Conservation (phyloP, 2,797 vertebrate genomes). For the Myotis pilosus region DNA sequence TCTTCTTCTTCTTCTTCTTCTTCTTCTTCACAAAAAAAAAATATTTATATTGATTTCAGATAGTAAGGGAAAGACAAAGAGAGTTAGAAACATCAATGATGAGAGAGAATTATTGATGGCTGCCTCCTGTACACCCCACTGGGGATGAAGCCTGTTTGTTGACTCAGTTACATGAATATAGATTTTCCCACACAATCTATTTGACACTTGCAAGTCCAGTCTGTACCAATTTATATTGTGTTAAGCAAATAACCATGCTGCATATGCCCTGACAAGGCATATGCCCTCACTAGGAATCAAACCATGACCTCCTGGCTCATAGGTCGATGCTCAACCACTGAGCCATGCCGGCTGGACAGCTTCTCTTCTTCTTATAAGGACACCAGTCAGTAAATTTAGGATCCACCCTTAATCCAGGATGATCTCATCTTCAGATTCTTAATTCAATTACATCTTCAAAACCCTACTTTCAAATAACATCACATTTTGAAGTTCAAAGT, state of each 20-base stretch:
- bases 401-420: background rate
- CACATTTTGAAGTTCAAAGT: background rate
- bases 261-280: background rate
- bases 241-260: conserved; percentile 81
- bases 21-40: no score
- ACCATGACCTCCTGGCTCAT: no score
- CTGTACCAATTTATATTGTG: conserved; percentile 84
- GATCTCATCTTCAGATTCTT: background rate
- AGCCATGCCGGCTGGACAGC: no score
- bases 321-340: no score
- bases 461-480: background rate
- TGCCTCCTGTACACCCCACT: no score
- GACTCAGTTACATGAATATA: conserved; percentile 80
- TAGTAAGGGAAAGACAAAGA: no score
- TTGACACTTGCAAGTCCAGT: conserved; percentile 83
- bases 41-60: no score
- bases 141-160: conserved; percentile 74
- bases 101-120: no score
- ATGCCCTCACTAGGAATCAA: no score
- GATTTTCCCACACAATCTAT: conserved; percentile 85
- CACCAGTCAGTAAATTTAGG: background rate
- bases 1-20: no score
- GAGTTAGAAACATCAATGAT: no score
- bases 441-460: background rate
- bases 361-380: background rate